phyloP scores from a whole-genome alignment of 92 coral and sea anemone species.

The Virgularia gustaviana region DNA sequence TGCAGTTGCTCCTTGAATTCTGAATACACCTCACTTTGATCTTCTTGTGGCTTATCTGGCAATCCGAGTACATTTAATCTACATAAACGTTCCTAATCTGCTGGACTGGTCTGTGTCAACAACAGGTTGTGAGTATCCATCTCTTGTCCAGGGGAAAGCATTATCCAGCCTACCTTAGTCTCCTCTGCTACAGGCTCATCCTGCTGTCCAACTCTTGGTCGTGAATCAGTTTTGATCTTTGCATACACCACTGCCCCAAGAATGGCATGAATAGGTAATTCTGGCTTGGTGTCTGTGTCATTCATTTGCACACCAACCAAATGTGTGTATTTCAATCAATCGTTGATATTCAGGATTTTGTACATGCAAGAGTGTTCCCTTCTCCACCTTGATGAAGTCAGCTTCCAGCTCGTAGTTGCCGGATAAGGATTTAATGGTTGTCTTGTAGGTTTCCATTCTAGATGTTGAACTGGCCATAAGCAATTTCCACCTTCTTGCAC shows the following conservation, averaged over 20 bases:
- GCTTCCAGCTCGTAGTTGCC: neutral
- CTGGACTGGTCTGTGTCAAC: slow-evolving; percentile 46
- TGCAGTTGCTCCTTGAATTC: slow-evolving; percentile 59
- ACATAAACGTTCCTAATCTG: slow-evolving; percentile 52
- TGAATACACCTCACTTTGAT: slow-evolving; percentile 44
- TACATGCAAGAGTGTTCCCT: neutral
- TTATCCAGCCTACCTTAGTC: slow-evolving; percentile 21
- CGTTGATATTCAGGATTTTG: neutral
- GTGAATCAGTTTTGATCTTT: slow-evolving; percentile 3
- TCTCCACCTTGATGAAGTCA: slow-evolving; percentile 3
- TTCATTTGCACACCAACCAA: slow-evolving; percentile 15
- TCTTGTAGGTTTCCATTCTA: slow-evolving; percentile 1
- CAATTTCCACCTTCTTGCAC: slow-evolving; percentile 31
- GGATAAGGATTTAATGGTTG: neutral
- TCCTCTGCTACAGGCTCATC: slow-evolving; percentile 3
- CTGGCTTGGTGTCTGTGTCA: slow-evolving; percentile 1
- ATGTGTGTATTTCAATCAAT: neutral
- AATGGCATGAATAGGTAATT: slow-evolving; percentile 8
- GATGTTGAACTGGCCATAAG: slow-evolving; percentile 27
- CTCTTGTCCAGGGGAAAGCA: slow-evolving; percentile 39
- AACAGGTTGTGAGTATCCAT: slow-evolving; percentile 24
- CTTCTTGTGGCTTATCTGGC: slow-evolving; percentile 41
- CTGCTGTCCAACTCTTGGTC: neutral
- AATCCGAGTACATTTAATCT: slow-evolving; percentile 56
- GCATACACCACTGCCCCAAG: slow-evolving; percentile 19